Conservation (phyloP, 2,113 vertebrate species). For the Chinchilla lanigera region DNA sequence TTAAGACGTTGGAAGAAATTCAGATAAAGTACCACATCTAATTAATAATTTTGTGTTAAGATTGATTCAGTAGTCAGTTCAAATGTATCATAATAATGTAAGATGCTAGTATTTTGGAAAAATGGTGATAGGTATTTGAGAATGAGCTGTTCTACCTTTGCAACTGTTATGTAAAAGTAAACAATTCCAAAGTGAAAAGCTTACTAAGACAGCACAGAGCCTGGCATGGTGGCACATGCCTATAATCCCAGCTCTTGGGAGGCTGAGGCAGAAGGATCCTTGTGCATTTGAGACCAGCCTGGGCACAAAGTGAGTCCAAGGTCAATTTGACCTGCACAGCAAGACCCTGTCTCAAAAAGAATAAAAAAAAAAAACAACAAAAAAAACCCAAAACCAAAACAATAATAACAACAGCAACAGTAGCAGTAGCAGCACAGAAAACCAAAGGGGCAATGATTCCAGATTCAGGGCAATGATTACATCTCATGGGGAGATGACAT, state of each 20-base stretch:
- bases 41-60: background rate
- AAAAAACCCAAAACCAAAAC: no score
- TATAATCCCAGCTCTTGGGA: no score
- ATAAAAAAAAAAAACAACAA: no score
- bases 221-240: no score
- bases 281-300: no score
- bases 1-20: background rate
- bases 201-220: background rate
- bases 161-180: background rate
- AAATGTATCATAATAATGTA: background rate
- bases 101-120: background rate
- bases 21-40: background rate
- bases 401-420: no score
- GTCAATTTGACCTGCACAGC: no score
- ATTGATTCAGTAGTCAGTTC: background rate
- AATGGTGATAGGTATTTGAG: background rate
- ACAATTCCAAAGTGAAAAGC: background rate
- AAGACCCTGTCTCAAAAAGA: no score
- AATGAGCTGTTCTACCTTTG: background rate
- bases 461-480: background rate
- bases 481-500: fast-evolving
- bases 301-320: no score
- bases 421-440: background rate
- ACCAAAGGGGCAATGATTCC: background rate
- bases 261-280: no score